Evolutionary conservation across 2,888 invertebrate genomes (phyloP), one percentile per base, ranked within the genome.

Genomic region (Ormia ochracea): DNA sequence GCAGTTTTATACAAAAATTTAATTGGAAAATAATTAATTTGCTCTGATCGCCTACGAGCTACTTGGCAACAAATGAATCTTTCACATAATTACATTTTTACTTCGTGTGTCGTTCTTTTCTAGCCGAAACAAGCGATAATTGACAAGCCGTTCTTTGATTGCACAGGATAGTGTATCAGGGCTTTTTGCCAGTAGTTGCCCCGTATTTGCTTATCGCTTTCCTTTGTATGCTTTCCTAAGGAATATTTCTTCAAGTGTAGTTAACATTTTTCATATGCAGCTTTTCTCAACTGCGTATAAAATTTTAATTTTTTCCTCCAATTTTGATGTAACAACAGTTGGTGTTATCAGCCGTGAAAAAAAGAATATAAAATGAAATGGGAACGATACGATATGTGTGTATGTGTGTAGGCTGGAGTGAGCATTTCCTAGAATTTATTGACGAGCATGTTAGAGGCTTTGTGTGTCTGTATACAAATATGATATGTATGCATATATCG

Each of bases 241-340:
- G 1, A 33, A 50, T 31, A 43, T 5, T 69, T 17, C 41, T 65
- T 3, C 17, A 14, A 59, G 52, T 68, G 75, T 61, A 52, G 23
- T 19, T 10, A 26, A 43, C 2, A 56, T 17, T 23, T 58, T 33
- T 52, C 36, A 26, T 19, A 38, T 36, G 5, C 6, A n/a, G 14
- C 14, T 48, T 28, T 21, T 68, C 36, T 23, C 38, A 21, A 28
- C 36, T 41, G 28, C 41, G 21, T 61, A 61, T 28, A 61, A 52
- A 72, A 61, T 48, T 43, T 41, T 41, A 14, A 17, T 31, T 75
- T 68, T 59, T 74, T 66, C 28, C 31, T 61, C 26, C n/a, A 36
- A 73, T 54, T 61, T 68, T 68, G 54, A 61, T 78, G 78, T 68
- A 61, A 73, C 78, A 78, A 68, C 78, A 68, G 68, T 73, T 73